Percentiles rank a stretch among this genome's conserved stretches.
Evolutionary conservation across 2,888 invertebrate genomes (phyloP).

Genomic region (Pediacus dermestoides): DNA sequence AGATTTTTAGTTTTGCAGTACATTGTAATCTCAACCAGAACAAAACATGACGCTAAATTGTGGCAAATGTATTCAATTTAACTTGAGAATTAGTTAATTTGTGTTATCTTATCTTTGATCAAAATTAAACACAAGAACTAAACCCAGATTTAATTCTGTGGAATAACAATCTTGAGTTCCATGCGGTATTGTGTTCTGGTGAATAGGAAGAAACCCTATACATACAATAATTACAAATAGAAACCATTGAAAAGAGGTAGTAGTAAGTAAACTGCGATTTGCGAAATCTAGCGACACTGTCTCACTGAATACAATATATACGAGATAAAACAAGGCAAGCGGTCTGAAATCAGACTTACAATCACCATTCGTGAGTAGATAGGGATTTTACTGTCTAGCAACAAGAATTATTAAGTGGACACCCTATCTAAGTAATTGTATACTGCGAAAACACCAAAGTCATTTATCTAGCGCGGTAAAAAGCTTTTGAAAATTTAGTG

Average conservation of each 20-base stretch:
- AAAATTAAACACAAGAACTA: too few species aligned
- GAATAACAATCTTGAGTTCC: too few species aligned
- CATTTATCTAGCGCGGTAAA: neutral
- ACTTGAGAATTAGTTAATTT: too few species aligned
- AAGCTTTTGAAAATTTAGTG: too few species aligned
- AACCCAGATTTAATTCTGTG: too few species aligned
- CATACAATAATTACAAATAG: neutral
- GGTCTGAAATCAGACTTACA: slow-evolving; percentile 1
- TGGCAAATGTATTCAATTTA: too few species aligned
- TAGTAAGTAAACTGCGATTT: neutral
- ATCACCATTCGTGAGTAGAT: slow-evolving; percentile 7
- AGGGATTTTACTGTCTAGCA: slow-evolving; percentile 9
- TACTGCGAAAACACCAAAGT: neutral
- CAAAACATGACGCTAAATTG: too few species aligned
- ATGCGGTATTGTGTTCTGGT: too few species aligned
- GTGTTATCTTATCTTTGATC: too few species aligned
- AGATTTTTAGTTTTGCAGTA: too few species aligned
- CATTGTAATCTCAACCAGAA: too few species aligned
- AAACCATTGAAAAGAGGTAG: slow-evolving; percentile 1
- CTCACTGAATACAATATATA: slow-evolving; percentile 9
- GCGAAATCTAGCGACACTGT: slow-evolving; percentile 3
- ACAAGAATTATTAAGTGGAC: slow-evolving; percentile 8
- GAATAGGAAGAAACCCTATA: slow-evolving; percentile 5
- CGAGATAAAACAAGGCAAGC: slow-evolving; percentile 7
- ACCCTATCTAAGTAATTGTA: slow-evolving; percentile 4